A percentile compares a stretch with the other conserved stretches of the same genome.
These are phyloP conservation scores for Muscidifurax raptorellus DNA, from an alignment of 1,140 invertebrate genomes.

Conservation along the genomic window DNA sequence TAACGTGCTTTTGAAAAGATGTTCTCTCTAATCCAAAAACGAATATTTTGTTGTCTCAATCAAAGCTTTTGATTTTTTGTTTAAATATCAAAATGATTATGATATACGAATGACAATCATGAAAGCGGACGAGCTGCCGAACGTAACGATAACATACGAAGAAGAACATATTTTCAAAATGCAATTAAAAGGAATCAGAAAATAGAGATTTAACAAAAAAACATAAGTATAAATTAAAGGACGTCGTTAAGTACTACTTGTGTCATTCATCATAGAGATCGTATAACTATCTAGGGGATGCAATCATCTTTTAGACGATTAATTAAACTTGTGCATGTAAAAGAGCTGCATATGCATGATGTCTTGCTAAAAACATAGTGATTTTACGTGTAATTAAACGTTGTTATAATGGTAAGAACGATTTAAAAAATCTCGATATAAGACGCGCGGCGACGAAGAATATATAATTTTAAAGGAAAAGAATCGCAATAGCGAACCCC, in stretches of 20 bases:
- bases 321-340: conserved; percentile 52
- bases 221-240: background rate
- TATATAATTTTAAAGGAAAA: background rate
- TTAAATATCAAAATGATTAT: background rate
- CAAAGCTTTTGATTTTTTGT: background rate
- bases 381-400: conserved; percentile 46
- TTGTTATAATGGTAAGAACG: conserved; percentile 32
- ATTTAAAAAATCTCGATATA: conserved; percentile 22
- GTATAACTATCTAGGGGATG: conserved; percentile 54
- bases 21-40: conserved; percentile 35
- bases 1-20: conserved; percentile 48
- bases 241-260: background rate
- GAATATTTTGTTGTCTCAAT: background rate
- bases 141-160: background rate
- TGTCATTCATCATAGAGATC: conserved; percentile 22
- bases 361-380: conserved; percentile 33
- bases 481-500: background rate
- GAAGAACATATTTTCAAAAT: conserved; percentile 45
- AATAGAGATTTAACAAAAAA: conserved; percentile 11
- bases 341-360: conserved; percentile 57
- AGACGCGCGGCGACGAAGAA: background rate
- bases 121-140: conserved; percentile 1
- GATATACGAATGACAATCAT: conserved; percentile 46
- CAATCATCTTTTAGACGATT: conserved; percentile 57
- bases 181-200: conserved; percentile 5